Percentiles rank a stretch among this genome's conserved stretches.
phyloP scores from a whole-genome alignment of 2,797 vertebrate species.

The Gymnothorax reevesii region DNA sequence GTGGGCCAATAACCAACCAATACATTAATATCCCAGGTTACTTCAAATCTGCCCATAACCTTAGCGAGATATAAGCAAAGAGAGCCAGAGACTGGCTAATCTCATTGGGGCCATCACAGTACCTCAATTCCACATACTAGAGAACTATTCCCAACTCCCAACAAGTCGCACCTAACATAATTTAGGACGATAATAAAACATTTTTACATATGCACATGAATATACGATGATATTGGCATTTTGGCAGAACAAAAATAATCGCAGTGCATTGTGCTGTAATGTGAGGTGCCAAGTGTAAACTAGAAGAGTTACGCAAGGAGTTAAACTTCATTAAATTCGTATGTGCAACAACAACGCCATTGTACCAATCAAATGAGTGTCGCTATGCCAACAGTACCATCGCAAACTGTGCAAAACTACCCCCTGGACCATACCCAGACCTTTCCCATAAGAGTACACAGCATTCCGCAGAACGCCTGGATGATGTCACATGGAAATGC shows the following conservation, averaged over 20 bases:
- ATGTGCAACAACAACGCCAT: background rate
- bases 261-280: background rate
- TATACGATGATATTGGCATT: background rate
- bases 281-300: background rate
- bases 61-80: background rate
- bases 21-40: background rate
- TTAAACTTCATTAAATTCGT: background rate
- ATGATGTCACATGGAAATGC: background rate
- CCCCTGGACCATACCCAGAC: background rate
- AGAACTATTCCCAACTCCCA: background rate
- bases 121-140: background rate
- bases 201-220: background rate
- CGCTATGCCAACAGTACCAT: background rate
- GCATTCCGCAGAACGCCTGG: background rate
- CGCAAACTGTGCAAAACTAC: background rate
- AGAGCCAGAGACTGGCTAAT: background rate
- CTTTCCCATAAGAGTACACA: background rate
- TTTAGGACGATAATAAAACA: background rate
- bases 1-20: background rate
- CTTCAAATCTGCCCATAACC: background rate
- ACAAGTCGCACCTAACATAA: background rate
- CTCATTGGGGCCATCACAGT: background rate
- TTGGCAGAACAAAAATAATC: background rate
- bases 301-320: background rate
- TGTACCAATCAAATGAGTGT: background rate